Base-by-base conservation (phyloP, 2,888 invertebrate species). In the Frankliniella intonsa region DNA sequence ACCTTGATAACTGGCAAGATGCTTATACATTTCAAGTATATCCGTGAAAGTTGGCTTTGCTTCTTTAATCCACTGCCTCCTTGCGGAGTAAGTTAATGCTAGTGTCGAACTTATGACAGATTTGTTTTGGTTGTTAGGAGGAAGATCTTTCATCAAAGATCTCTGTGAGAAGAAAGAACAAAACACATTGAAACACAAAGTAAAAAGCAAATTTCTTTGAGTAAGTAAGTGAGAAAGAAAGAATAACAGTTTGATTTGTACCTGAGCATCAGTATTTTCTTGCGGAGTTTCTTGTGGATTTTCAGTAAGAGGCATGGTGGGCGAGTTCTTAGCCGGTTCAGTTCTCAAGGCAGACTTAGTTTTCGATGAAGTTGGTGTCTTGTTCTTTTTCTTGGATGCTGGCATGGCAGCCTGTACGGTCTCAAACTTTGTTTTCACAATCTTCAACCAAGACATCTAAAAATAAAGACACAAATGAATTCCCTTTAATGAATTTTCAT, bases 11-110 rank as follows among this genome's bases (percentile, higher is more conserved):
- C 65, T 65, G 9, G 65, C 65, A 9, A 65, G n/a, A 17, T 17
- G 65, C n/a, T n/a, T 65, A n/a, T 65, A 65, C 65, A n/a, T 17
- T 11, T 19, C 19, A 3, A 65, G 19, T n/a, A 65, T 65, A 3
- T 65, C 65, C 9, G 65, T 65, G n/a, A 17, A 65, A 65, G 65
- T 65, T n/a, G 65, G 65, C n/a, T 65, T 65, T 65, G 17, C 19
- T n/a, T 17, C 17, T n/a, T n/a, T 65, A 65, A 65, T 65, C 65
- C 65, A 65, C 65, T 65, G 17, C 65, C 65, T 65, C n/a, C 65
- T 65, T 65, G 17, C 65, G n/a, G n/a, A 9, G 7, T n/a, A 65
- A 9, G 65, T 65, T 65, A 7, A 3, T 2, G 17, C 65, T 65
- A 65, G n/a, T 9, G 65, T n/a, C n/a, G 17, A n/a, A 12, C 65